These are phyloP conservation scores for Merodon equestris DNA, from an alignment of 2,888 invertebrate genomes.

Conservation along the genomic window DNA sequence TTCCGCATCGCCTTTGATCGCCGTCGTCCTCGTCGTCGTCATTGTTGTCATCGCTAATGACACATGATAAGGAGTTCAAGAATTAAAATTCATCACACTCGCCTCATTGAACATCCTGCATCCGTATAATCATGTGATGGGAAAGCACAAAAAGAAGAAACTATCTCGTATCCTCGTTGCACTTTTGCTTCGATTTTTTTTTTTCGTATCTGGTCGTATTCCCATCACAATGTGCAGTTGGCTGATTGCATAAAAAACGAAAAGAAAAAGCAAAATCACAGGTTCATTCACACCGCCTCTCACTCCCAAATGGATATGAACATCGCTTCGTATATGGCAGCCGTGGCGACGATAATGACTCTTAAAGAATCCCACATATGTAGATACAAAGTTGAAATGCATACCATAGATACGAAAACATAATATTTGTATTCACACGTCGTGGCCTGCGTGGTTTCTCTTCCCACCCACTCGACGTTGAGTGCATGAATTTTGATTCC, in stretches of 20 bases:
- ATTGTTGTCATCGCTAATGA: conserved; percentile 47
- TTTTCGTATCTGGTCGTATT: conserved; percentile 18
- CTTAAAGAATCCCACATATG: conserved; percentile 38
- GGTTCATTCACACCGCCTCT: conserved; percentile 36
- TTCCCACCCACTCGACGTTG: conserved; percentile 29
- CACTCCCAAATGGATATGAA: neutral
- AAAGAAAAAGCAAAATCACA: conserved; percentile 24
- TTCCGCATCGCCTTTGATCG: conserved; percentile 33
- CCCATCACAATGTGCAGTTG: neutral
- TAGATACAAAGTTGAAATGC: no score
- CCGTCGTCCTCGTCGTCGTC: no score
- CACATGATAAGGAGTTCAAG: conserved; percentile 22
- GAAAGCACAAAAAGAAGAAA: conserved; percentile 30
- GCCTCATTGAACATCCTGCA: conserved; percentile 39
- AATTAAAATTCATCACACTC: conserved; percentile 55
- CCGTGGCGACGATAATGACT: conserved; percentile 49
- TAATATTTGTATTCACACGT: conserved; percentile 31
- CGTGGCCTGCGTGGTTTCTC: conserved; percentile 14
- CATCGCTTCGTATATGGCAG: conserved; percentile 12
- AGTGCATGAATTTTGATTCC: conserved; percentile 57
- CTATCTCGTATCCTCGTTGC: neutral
- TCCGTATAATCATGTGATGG: conserved; percentile 29
- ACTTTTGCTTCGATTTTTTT: neutral
- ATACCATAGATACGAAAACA: conserved; percentile 5
- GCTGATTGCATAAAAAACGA: conserved; percentile 2